These are phyloP conservation scores for Zoanthus sansibaricus DNA, from an alignment of 92 coral and sea anemone genomes.

Conservation along the genomic window DNA sequence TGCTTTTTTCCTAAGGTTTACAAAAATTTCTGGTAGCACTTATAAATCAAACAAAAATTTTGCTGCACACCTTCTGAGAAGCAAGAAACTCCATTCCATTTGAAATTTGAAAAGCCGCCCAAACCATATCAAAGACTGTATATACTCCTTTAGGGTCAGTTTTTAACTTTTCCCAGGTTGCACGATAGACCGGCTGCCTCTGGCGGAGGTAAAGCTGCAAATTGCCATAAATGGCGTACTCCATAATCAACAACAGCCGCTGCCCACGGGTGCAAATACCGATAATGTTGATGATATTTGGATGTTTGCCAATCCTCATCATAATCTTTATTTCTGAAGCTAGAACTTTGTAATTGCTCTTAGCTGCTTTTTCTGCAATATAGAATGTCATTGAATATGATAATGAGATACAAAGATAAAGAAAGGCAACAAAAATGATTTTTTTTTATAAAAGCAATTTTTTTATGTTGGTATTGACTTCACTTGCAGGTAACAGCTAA, in stretches of 20 bases:
- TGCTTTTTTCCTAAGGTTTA: too few relatives aligned
- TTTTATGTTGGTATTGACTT: background rate
- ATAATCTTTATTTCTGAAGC: slow-evolving; percentile 83
- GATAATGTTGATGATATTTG: slow-evolving; percentile 85
- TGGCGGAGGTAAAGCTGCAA: slow-evolving; percentile 73
- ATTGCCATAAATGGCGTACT: slow-evolving; percentile 86
- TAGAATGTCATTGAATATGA: too few relatives aligned
- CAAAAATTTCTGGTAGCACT: too few relatives aligned
- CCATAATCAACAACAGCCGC: slow-evolving; percentile 77
- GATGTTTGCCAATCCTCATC: slow-evolving; percentile 82
- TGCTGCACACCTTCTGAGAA: slow-evolving; percentile 66
- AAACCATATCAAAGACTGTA: slow-evolving; percentile 79
- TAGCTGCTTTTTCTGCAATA: slow-evolving; percentile 71
- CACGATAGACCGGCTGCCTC: slow-evolving; percentile 70
- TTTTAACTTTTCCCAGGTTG: slow-evolving; percentile 75
- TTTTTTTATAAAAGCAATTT: too few relatives aligned
- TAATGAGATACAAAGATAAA: background rate
- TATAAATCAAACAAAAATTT: background rate
- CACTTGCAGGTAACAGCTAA: background rate
- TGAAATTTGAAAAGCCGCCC: slow-evolving; percentile 75
- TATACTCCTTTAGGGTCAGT: slow-evolving; percentile 78
- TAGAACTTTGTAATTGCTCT: slow-evolving; percentile 76
- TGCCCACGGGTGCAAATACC: slow-evolving; percentile 89
- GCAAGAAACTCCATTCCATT: slow-evolving; percentile 90
- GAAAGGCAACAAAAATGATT: too few relatives aligned